Evolutionary conservation across 2,888 invertebrate genomes (phyloP).

Genomic region (Dendrolimus pini): DNA sequence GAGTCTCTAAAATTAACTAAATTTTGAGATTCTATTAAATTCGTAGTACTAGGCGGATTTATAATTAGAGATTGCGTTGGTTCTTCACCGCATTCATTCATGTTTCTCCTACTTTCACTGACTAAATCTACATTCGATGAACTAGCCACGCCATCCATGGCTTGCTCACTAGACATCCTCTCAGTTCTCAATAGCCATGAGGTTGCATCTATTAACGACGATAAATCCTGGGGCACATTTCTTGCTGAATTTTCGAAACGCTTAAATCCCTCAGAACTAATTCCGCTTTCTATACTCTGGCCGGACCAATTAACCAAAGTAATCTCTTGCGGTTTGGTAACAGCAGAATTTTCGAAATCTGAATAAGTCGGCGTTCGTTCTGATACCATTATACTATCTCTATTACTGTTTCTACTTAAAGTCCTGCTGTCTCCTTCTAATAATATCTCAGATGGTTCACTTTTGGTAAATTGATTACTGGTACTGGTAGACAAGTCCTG

Average conservation of each 20-base stretch:
- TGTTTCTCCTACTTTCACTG: not conserved
- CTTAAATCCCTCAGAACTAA: slow-evolving; percentile 49
- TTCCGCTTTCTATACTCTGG: slow-evolving; percentile 41
- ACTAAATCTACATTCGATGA: not conserved
- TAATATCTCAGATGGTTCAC: slow-evolving; percentile 29
- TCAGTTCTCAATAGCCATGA: slow-evolving; percentile 45
- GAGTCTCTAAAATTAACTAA: slow-evolving; percentile 36
- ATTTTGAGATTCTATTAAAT: slow-evolving; percentile 58
- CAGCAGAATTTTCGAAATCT: slow-evolving; percentile 50
- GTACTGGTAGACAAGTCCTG: slow-evolving; percentile 41
- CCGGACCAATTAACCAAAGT: slow-evolving; percentile 37
- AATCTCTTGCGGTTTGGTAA: slow-evolving; percentile 45
- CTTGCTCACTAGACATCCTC: slow-evolving; percentile 38
- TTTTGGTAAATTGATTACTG: slow-evolving; percentile 20
- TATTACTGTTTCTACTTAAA: slow-evolving; percentile 33
- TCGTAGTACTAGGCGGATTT: slow-evolving; percentile 46
- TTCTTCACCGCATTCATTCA: slow-evolving; percentile 15
- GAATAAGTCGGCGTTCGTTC: slow-evolving; percentile 44
- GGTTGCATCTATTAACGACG: slow-evolving; percentile 48
- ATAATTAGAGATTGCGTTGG: slow-evolving; percentile 30
- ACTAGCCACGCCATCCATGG: slow-evolving; percentile 17
- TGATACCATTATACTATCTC: slow-evolving; percentile 24
- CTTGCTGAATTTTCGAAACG: slow-evolving; percentile 47
- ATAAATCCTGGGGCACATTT: slow-evolving; percentile 51
- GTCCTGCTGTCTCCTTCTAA: slow-evolving; percentile 40